Evolutionary conservation across 2,113 vertebrate genomes (phyloP).

Genomic region (Gorsachius goisagi): DNA sequence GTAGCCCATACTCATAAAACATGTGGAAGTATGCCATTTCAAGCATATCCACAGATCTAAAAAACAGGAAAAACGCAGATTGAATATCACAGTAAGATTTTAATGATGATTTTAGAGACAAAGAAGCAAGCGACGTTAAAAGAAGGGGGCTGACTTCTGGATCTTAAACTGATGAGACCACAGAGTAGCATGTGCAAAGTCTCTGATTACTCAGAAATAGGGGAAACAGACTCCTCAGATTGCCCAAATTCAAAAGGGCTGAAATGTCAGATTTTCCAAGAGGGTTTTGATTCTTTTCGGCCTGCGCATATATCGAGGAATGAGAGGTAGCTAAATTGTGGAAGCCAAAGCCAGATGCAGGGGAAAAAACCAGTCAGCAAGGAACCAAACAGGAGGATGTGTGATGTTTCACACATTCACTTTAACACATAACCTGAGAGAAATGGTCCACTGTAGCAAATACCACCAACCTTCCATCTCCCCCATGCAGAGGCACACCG

Average conservation of each 20-base stretch:
- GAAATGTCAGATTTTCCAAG: not conserved
- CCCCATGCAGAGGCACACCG: not conserved
- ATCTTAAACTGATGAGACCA: not conserved
- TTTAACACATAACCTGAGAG: not conserved
- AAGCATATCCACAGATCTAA: not conserved
- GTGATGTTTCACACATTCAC: not conserved
- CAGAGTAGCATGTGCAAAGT: not conserved
- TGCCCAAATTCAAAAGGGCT: not conserved
- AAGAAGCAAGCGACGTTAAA: not conserved
- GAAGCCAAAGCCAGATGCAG: not conserved
- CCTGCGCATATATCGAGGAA: not conserved
- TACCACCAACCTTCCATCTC: not conserved
- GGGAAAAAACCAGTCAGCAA: not conserved
- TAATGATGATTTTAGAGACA: not conserved
- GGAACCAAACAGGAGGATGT: not conserved
- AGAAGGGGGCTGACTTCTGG: conserved; percentile 2
- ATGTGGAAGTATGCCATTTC: not conserved
- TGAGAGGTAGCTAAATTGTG: not conserved
- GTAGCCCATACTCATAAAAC: not conserved
- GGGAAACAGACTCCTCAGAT: not conserved
- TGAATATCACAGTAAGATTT: not conserved
- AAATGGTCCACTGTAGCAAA: not conserved
- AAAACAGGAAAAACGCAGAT: not conserved
- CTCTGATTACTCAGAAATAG: not conserved
- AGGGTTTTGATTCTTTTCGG: not conserved